Percentiles rank a stretch among this genome's conserved stretches.
These are phyloP conservation scores for Chelon labrosus DNA, from an alignment of 2,797 vertebrate genomes.

Conservation along the genomic window DNA sequence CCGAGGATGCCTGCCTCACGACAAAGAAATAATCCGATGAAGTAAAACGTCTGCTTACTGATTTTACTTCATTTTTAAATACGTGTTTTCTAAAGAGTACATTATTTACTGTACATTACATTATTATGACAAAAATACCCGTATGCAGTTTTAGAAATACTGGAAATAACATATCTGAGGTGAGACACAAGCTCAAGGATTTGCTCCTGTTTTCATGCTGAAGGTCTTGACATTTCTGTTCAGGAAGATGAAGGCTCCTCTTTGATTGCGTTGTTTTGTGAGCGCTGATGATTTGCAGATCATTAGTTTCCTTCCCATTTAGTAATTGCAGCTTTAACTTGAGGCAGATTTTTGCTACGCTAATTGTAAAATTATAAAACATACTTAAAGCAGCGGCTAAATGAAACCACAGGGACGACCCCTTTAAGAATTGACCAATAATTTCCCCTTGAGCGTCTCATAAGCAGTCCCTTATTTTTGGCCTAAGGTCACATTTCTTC, in stretches of 20 bases:
- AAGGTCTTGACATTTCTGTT: neutral
- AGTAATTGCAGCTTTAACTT: neutral
- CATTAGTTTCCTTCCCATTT: neutral
- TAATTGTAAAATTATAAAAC: too few relatives aligned
- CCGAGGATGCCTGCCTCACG: neutral
- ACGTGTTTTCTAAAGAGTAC: neutral
- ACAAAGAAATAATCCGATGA: conserved; percentile 1
- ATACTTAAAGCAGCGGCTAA: too few relatives aligned
- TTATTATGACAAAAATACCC: neutral
- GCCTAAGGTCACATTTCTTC: neutral
- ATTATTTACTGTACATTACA: too few relatives aligned
- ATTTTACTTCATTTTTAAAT: neutral
- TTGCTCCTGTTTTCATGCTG: neutral
- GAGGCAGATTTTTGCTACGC: neutral
- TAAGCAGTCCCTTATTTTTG: neutral
- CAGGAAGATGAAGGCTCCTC: conserved; percentile 1
- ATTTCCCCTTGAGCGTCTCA: neutral
- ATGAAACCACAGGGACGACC: neutral
- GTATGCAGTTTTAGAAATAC: neutral
- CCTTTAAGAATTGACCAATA: neutral
- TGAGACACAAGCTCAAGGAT: neutral
- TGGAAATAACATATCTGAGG: too few relatives aligned
- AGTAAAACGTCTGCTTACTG: neutral
- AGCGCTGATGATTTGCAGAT: neutral
- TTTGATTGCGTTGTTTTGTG: neutral